A percentile compares a stretch with the other conserved stretches of the same genome.
phyloP scores from a whole-genome alignment of 2,113 vertebrate species.

The Pristiophorus japonicus region DNA sequence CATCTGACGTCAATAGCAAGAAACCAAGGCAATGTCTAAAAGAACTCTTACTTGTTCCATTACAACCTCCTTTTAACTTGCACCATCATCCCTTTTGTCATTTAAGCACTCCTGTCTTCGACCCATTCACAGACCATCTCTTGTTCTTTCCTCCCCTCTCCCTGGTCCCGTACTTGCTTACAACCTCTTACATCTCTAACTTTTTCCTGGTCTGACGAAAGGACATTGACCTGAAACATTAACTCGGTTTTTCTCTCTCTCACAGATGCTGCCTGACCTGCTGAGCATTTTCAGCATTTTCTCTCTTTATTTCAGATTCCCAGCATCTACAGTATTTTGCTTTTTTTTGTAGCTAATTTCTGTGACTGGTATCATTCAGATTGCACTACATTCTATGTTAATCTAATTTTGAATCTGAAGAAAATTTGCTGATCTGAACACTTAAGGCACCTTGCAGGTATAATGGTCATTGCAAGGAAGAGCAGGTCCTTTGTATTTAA shows the following conservation, averaged over 20 bases:
- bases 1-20: neutral
- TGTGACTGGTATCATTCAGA: neutral
- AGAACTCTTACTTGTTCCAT: neutral
- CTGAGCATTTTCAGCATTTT: neutral
- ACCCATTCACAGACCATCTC: neutral
- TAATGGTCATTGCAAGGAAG: neutral
- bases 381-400: neutral
- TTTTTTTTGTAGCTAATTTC: neutral
- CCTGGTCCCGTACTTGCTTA: neutral
- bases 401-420: neutral
- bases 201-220: neutral
- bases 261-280: too few species aligned
- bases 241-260: neutral
- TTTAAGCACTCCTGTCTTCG: neutral
- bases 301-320: neutral
- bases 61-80: neutral
- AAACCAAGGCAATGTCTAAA: neutral
- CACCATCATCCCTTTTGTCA: neutral
- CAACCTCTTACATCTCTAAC: neutral
- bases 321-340: neutral
- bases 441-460: neutral
- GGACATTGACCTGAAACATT: neutral
- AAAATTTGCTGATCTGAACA: neutral
- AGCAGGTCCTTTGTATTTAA: neutral
- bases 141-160: neutral